Conservation (phyloP, 37 sponge, comb jelly and placozoan genomes). For the Agelas oroides region DNA sequence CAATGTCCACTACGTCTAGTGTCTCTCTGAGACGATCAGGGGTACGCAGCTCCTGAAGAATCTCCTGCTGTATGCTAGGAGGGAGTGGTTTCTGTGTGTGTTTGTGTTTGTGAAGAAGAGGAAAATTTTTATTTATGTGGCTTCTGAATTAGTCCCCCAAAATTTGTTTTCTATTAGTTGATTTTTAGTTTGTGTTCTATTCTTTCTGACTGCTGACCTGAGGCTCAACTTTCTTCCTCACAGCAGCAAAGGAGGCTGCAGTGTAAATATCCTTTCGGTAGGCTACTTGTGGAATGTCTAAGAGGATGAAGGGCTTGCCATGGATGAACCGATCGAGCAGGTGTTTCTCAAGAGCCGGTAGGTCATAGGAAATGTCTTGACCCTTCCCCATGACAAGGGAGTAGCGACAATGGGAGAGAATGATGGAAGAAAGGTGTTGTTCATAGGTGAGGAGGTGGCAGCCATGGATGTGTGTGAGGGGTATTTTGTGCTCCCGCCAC, state of each 20-base stretch:
- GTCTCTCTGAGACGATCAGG: too few relatives aligned
- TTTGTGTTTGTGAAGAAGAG: background rate
- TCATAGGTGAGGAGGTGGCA: conserved; percentile 74
- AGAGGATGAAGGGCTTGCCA: conserved; percentile 66
- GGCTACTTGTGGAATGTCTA: conserved; percentile 56
- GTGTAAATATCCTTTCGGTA: conserved; percentile 51
- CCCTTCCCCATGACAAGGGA: conserved; percentile 68
- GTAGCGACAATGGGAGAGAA: conserved; percentile 80
- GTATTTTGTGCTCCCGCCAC: conserved; percentile 55
- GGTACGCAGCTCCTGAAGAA: too few relatives aligned
- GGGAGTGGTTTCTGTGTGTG: background rate
- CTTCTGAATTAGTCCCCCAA: background rate
- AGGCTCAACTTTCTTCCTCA: conserved; percentile 38
- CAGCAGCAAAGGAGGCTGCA: conserved; percentile 39
- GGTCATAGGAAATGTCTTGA: conserved; percentile 64
- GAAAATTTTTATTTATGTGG: too few relatives aligned
- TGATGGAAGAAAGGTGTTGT: conserved; percentile 53
- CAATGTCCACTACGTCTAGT: too few relatives aligned
- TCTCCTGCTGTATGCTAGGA: background rate
- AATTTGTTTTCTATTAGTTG: background rate
- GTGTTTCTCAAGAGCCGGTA: conserved; percentile 73
- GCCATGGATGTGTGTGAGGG: conserved; percentile 47
- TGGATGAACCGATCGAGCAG: conserved; percentile 69
- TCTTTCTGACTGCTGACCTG: too few relatives aligned
- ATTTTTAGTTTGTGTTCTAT: too few relatives aligned